Base-by-base conservation (phyloP, 2,113 vertebrate species). In the Lonchura striata region DNA sequence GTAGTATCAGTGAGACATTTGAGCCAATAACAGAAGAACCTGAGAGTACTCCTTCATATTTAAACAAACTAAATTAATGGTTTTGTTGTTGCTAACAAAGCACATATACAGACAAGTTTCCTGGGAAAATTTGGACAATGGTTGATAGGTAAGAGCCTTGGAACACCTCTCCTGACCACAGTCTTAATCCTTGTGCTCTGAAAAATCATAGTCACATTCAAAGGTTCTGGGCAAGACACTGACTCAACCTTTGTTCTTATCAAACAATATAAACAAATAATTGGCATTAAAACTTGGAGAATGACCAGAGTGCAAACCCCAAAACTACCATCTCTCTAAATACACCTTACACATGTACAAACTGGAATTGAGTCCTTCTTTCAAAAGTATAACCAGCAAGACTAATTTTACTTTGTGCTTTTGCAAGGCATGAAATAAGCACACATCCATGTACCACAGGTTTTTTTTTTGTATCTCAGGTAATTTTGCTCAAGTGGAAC, bases 401-500 rank as follows among this genome's bases (percentile, higher is more conserved):
- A 7, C 4, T 54, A 64, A 59, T 12, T 49, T 47, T 24, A 64
- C 21, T 27, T 7, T 7, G 28, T 10, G 57, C 9, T 79, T 81
- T 63, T 68, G n/a, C 20, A 64, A 56, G 19, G 15, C 24, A 44
- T 6, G 9, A 86, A 86, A 80, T 20, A 68, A 71, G 41, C 8
- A 37, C 15, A 3, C 7, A 21, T 27, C 8, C 7, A 23, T 5
- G 56, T 82, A 94, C 77, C 57, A 95, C 8, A 33, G 13, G 3
- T 24, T 52, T 65, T 95, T 91, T 95, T 95, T 91, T 95, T 95
- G 72, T 75, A 94, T 90, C 85, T 82, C 68, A 71, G 63, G 66
- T 96, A 96, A 95, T 96, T 94, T 95, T 94, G 42, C 82, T 95
- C 65, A 25, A 31, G 47, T 82, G 5, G 90, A 88, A 77, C 68